These are phyloP conservation scores for Hyphantria cunea DNA, from an alignment of 1,140 invertebrate species.

Conservation along the genomic window DNA sequence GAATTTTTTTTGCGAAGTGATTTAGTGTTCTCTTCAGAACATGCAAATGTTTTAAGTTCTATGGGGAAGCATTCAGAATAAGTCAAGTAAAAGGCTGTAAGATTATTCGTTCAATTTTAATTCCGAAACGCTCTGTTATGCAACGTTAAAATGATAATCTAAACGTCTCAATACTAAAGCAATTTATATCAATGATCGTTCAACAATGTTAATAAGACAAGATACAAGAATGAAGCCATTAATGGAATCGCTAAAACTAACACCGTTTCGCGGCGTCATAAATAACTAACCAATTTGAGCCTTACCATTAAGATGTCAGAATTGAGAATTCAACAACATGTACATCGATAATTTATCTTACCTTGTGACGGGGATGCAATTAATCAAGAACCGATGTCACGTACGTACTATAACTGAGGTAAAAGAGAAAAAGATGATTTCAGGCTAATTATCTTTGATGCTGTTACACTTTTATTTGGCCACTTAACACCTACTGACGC, in stretches of 20 bases:
- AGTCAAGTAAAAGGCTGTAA: neutral
- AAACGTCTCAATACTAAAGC: conserved; percentile 34
- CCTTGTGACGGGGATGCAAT: conserved; percentile 67
- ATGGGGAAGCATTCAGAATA: neutral
- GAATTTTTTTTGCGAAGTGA: conserved; percentile 4
- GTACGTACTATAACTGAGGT: conserved; percentile 59
- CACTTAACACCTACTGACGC: conserved; percentile 68
- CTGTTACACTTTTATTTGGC: conserved; percentile 56
- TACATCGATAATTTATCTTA: conserved; percentile 65
- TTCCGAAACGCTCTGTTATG: conserved; percentile 5
- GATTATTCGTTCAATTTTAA: neutral
- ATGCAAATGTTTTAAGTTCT: neutral
- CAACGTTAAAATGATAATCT: conserved; percentile 25
- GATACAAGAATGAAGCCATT: conserved; percentile 43
- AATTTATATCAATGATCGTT: conserved; percentile 37
- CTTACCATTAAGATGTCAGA: conserved; percentile 31
- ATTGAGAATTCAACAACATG: conserved; percentile 18
- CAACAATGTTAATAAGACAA: conserved; percentile 37
- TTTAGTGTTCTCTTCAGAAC: conserved; percentile 6
- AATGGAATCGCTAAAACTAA: conserved; percentile 48
- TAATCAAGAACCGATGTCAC: conserved; percentile 77
- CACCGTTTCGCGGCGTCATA: conserved; percentile 34
- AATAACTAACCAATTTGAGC: conserved; percentile 18
- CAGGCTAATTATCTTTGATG: conserved; percentile 75
- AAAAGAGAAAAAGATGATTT: conserved; percentile 75